Conservation (phyloP, 2,113 vertebrate genomes). For the Ameiurus melas region DNA sequence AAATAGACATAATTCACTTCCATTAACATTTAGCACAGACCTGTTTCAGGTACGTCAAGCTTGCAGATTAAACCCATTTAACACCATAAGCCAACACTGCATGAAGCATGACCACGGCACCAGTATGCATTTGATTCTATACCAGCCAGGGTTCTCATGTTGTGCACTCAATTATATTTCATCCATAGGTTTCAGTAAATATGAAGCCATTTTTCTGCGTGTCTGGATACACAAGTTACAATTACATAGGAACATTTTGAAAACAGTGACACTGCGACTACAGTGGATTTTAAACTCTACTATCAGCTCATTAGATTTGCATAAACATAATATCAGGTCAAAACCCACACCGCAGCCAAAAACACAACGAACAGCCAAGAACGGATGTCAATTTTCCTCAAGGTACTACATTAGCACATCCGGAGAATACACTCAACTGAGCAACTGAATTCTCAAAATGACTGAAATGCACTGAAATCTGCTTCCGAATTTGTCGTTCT, state of each 20-base stretch:
- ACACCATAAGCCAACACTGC: not conserved
- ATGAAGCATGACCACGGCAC: not conserved
- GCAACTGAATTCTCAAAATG: not conserved
- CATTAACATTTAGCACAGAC: not conserved
- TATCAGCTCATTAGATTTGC: not conserved
- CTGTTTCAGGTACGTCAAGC: not conserved
- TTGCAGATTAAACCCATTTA: not conserved
- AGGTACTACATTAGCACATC: not conserved
- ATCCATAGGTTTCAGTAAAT: not conserved
- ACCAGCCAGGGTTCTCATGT: not conserved
- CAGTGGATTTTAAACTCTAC: not conserved
- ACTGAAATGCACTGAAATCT: not conserved
- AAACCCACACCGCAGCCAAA: not conserved
- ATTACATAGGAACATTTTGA: not conserved
- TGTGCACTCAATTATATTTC: not conserved
- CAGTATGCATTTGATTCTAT: not conserved
- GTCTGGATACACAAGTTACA: too few species aligned
- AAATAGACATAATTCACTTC: not conserved
- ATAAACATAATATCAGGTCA: not conserved
- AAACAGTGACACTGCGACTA: not conserved
- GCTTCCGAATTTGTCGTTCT: not conserved
- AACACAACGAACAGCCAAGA: not conserved
- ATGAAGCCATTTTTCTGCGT: not conserved
- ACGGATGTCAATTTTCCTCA: not conserved
- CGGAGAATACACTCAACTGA: not conserved